A percentile compares a stretch with the other conserved stretches of the same genome.
Conservation (phyloP, 2,113 vertebrate species). For the Chloroceryle aenea region DNA sequence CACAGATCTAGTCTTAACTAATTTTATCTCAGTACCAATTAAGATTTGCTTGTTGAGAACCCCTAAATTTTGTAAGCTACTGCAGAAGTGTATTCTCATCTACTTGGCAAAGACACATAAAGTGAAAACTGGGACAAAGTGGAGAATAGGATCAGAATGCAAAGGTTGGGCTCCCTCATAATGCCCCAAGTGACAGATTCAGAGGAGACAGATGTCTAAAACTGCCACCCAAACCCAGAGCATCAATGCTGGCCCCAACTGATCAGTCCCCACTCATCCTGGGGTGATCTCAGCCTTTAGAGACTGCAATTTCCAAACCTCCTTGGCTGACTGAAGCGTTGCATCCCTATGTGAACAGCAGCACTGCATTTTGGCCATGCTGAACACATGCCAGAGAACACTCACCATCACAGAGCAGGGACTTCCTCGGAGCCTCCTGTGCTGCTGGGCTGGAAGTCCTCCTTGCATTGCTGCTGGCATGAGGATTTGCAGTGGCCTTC, state of each 20-base stretch:
- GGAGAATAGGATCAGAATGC: background rate
- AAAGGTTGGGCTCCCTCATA: background rate
- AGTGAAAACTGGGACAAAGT: background rate
- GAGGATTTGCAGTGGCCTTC: background rate
- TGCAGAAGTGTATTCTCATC: background rate
- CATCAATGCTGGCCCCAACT: background rate
- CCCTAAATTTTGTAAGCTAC: background rate
- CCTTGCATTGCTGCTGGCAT: background rate
- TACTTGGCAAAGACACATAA: background rate
- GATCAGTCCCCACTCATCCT: background rate
- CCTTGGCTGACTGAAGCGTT: background rate
- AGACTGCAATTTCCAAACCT: background rate
- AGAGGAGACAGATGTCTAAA: background rate
- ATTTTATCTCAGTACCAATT: background rate
- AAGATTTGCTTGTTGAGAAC: background rate
- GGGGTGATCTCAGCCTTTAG: background rate
- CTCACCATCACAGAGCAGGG: background rate
- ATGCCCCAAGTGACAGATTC: background rate
- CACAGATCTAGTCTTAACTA: background rate
- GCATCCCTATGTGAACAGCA: background rate
- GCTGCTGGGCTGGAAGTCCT: background rate
- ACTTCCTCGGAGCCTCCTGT: accelerated
- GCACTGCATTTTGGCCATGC: background rate
- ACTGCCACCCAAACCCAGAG: background rate
- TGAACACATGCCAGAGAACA: background rate